Evolutionary conservation across 2,888 invertebrate species (phyloP).

Genomic region (Sinotaia quadrata): DNA sequence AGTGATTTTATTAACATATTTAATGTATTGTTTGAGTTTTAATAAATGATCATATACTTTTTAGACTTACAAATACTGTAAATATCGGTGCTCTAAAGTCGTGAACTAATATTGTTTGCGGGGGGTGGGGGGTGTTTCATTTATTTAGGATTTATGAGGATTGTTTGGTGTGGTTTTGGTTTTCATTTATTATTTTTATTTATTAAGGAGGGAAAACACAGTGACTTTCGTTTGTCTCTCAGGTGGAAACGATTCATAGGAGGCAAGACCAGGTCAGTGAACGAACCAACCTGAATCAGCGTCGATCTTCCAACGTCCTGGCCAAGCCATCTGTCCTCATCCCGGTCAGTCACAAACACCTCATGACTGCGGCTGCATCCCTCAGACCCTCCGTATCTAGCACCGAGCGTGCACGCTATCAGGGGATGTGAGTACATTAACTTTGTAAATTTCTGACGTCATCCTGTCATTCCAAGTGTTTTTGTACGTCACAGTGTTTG

Average conservation of each 20-base stretch:
- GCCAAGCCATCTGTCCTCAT: slow-evolving; percentile 51
- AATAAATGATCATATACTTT: too few relatives aligned
- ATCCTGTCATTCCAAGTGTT: background rate
- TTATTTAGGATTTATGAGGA: too few relatives aligned
- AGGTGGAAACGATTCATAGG: slow-evolving; percentile 36
- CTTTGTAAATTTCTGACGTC: background rate
- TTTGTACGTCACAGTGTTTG: background rate
- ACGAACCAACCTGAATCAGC: slow-evolving; percentile 36
- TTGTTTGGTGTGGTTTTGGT: too few relatives aligned
- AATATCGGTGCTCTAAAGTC: too few relatives aligned
- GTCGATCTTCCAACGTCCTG: slow-evolving; percentile 40
- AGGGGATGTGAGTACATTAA: slow-evolving; percentile 79
- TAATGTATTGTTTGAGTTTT: too few relatives aligned
- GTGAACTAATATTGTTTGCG: too few relatives aligned
- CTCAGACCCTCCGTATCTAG: slow-evolving; percentile 85
- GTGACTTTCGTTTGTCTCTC: background rate
- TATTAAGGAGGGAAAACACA: too few relatives aligned
- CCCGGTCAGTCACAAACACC: slow-evolving; percentile 77
- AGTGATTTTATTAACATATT: too few relatives aligned
- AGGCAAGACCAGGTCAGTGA: slow-evolving; percentile 27
- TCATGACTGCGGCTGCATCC: slow-evolving; percentile 79
- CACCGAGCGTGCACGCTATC: slow-evolving; percentile 82
- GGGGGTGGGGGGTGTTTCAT: too few relatives aligned
- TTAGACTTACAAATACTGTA: too few relatives aligned
- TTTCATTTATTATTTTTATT: too few relatives aligned